Evolutionary conservation across 2,113 vertebrate species (phyloP), one percentile per base, ranked within the genome.

Genomic region (Bufo gargarizans): DNA sequence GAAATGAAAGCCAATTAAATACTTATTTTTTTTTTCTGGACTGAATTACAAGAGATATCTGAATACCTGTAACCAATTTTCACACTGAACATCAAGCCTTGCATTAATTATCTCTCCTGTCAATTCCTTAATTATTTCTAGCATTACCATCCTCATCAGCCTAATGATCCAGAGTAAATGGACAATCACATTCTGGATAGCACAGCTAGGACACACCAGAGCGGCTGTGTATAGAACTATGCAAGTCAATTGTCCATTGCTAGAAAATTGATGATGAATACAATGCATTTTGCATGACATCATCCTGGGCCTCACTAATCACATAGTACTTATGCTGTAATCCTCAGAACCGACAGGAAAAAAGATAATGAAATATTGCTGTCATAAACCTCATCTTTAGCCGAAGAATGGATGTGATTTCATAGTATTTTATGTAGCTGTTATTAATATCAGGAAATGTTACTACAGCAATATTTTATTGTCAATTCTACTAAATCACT

Each of bases 331-430:
- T 79, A n/a, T 86, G 58, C 61, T 86, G 20, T 43, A 69, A 86
- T 67, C 53, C 20, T 43, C 47, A 69, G 69, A 77, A 78, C 78
- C 20, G 22, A 10, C 47, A 79, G 14, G 22, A 6, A 14, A 45
- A 10, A n/a, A 22, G 22, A 79, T 19, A 20, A 86, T 86, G 12
- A 86, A 79, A 69, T 80, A 86, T 86, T 79, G 74, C 79, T 86
- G 61, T 61, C 55, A 77, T 69, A 43, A 65, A 67, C 55, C 67
- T 7, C 79, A 86, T 86, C 76, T 50, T 79, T 79, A 86, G 12
- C 85, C 53, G 43, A 78, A 86, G 74, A 63, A 79, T 33, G 53
- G 61, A 86, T 79, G 72, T 65, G 9, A 49, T 82, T 12, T 20
- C 14, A 20, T 63, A 47, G 58, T 4, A 22, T 61, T 61, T 61